These are phyloP conservation scores for Glaucomys volans DNA, from an alignment of 2,113 vertebrate genomes.

Conservation along the genomic window DNA sequence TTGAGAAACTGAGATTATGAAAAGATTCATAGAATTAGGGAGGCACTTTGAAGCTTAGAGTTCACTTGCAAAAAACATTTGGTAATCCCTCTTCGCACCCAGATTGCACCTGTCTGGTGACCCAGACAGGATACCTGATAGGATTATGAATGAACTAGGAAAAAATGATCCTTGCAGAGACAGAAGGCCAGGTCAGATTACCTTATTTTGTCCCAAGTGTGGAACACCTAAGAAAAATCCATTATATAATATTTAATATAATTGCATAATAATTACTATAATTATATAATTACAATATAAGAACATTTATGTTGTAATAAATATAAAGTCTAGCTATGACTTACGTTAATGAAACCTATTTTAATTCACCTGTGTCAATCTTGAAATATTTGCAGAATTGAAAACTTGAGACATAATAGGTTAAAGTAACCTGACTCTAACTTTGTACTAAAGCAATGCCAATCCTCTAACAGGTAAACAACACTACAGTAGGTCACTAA, in stretches of 20 bases:
- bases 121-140: not conserved
- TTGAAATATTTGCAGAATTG: no score
- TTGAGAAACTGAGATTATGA: not conserved
- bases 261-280: no score
- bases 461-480: not conserved
- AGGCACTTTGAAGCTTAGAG: not conserved
- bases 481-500: not conserved
- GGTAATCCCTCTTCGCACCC: no score
- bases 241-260: no score
- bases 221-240: no score
- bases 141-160: not conserved
- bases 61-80: not conserved
- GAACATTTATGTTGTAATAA: no score
- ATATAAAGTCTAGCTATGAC: no score
- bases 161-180: not conserved
- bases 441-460: not conserved
- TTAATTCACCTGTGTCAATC: no score
- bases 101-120: not conserved
- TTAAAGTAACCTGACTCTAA: not conserved
- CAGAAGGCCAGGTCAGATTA: not conserved
- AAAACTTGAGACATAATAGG: no score
- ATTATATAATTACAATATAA: no score
- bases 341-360: no score
- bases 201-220: not conserved
- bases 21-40: not conserved